Percentiles rank a stretch among this genome's conserved stretches.
These are phyloP conservation scores for Cacoxenus indagator DNA, from an alignment of 2,888 invertebrate species.

Conservation along the genomic window DNA sequence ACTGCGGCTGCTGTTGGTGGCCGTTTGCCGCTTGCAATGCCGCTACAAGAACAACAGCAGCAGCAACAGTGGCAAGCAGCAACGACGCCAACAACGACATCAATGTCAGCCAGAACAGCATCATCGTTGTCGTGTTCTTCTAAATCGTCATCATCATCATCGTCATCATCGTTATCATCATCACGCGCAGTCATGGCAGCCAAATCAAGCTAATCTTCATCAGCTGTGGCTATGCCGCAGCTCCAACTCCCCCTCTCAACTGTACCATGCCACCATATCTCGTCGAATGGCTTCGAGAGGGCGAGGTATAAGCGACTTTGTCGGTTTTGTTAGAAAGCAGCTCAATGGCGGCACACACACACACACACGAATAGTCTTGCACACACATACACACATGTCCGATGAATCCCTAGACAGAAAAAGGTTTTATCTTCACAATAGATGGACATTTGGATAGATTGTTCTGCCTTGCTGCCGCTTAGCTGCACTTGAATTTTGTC, in stretches of 20 bases:
- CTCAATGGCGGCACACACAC: background rate
- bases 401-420: constrained; percentile 49
- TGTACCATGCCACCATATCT: no score
- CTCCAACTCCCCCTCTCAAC: no score
- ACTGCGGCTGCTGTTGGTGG: constrained; percentile 41
- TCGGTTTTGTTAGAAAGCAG: background rate
- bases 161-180: constrained; percentile 20
- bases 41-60: constrained; percentile 37
- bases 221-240: constrained; percentile 58
- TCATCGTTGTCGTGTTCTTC: constrained; percentile 21
- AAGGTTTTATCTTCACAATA: constrained; percentile 59
- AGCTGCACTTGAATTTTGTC: constrained; percentile 40
- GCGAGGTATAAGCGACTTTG: constrained; percentile 50
- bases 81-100: constrained; percentile 24
- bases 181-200: constrained; percentile 23
- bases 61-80: constrained; percentile 47
- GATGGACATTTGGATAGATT: constrained; percentile 64
- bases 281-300: no score
- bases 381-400: constrained; percentile 33
- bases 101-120: constrained; percentile 5
- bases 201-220: constrained; percentile 62
- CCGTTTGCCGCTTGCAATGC: constrained; percentile 5
- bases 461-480: constrained; percentile 60
- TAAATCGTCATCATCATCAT: constrained; percentile 25
- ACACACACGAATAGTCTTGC: constrained; percentile 30